phyloP scores from a whole-genome alignment of 53 echinoderm and acorn worm species.

The Paracentrotus lividus region DNA sequence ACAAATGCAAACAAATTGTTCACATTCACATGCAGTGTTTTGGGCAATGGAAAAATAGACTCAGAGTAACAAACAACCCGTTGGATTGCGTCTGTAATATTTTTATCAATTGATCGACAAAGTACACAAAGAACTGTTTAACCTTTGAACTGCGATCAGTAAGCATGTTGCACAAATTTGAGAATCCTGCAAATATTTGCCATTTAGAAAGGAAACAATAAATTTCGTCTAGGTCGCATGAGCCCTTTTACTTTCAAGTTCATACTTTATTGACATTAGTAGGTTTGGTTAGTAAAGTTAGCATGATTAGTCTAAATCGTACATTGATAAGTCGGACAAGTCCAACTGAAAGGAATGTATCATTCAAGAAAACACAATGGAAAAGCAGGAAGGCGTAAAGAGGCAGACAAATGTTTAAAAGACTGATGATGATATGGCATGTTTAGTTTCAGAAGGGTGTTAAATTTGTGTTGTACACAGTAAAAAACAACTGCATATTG shows the following conservation, averaged over 20 bases:
- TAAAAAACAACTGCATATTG: too few species aligned
- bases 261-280: neutral
- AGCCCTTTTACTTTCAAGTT: neutral
- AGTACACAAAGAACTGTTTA: neutral
- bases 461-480: too few species aligned
- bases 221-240: neutral
- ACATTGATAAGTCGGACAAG: neutral
- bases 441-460: too few species aligned
- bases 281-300: neutral
- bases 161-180: neutral
- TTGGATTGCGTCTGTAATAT: neutral
- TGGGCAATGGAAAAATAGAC: neutral
- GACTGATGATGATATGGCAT: too few species aligned
- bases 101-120: neutral
- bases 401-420: neutral
- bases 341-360: neutral
- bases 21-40: neutral
- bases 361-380: neutral
- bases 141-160: neutral
- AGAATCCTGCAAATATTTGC: neutral
- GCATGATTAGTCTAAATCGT: neutral
- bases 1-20: neutral
- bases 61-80: neutral
- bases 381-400: neutral
- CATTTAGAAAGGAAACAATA: conserved; percentile 7